Evolutionary conservation across 2,888 invertebrate genomes (phyloP), one percentile per base, ranked within the genome.

Genomic region (Sphaerophoria rueppellii): DNA sequence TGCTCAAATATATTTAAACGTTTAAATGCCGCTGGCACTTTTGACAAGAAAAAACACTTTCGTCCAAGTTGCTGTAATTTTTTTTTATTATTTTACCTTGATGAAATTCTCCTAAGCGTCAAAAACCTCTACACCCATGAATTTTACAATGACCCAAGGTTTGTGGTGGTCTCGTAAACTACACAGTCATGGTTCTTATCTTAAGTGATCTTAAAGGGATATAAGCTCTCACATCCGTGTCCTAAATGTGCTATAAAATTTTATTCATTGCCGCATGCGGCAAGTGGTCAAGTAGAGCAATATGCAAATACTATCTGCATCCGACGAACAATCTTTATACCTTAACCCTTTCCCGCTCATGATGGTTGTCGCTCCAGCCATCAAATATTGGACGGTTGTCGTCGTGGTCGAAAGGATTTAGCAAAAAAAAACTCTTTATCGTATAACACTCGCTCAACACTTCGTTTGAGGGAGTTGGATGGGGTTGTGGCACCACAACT

Each of bases 231-330:
- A 61, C 70, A 75, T 12, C 9, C 70, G 46, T 63, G 32, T 65
- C 46, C 70, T 74, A 54, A 74, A 69, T 69, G 55, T 57, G 40
- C 61, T 46, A 78, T 54, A 40, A 70, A 82, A 79, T 40, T 46
- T 55, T 69, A 71, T 70, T 69, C 58, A 79, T 65, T 67, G 63
- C 50, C 48, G 43, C 52, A 71, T 55, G 43, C 65, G 65, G 37
- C 67, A 48, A 54, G 46, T 55, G 65, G 65, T 32, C 67, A 48
- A 54, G 46, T 55, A 58, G 55, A 65, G 52, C 65, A 71, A 61
- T 79, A 83, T 83, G 82, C 82, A 83, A 83, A 83, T 79, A 57
- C n/a, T 5, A 48, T 40, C 34, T 14, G 46, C 55, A 55, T 9
- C n/a, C 35, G 69, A 12, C 24, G 16, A 9, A 43, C 12, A 48